These are phyloP conservation scores for Papilio dardanus DNA, from an alignment of 1,140 invertebrate species.

Conservation along the genomic window DNA sequence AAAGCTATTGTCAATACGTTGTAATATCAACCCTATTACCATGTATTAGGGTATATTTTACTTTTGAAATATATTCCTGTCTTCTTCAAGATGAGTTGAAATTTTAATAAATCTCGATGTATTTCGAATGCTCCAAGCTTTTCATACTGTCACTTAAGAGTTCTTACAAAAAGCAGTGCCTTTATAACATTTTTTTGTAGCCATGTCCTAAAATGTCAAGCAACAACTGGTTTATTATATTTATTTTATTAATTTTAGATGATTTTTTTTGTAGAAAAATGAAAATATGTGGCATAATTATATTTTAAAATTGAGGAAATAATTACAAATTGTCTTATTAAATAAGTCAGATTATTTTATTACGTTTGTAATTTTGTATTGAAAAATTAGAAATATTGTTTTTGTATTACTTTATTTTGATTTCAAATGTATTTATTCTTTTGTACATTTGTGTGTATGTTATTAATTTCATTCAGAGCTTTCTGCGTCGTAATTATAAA, in stretches of 20 bases:
- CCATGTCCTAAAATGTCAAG: too few species aligned
- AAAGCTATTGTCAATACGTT: too few species aligned
- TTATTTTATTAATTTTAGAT: too few species aligned
- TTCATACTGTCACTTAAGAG: slow-evolving; percentile 13
- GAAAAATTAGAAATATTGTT: neutral
- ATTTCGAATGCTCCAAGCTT: slow-evolving; percentile 8
- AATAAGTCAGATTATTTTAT: too few species aligned
- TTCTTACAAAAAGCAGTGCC: neutral
- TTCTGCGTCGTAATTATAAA: neutral
- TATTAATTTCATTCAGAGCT: neutral
- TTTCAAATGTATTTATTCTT: too few species aligned
- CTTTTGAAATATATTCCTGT: neutral
- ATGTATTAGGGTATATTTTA: neutral
- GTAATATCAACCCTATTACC: neutral
- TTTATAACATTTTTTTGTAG: neutral
- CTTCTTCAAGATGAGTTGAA: neutral
- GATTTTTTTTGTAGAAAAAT: neutral
- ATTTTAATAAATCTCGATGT: slow-evolving; percentile 22
- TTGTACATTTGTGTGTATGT: too few species aligned
- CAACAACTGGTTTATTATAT: too few species aligned
- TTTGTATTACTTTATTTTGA: too few species aligned
- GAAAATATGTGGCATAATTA: too few species aligned
- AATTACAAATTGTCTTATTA: too few species aligned
- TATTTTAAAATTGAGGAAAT: too few species aligned
- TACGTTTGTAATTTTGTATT: too few species aligned